Conservation (phyloP, 2,113 vertebrate species). For the Mustela lutreola region DNA sequence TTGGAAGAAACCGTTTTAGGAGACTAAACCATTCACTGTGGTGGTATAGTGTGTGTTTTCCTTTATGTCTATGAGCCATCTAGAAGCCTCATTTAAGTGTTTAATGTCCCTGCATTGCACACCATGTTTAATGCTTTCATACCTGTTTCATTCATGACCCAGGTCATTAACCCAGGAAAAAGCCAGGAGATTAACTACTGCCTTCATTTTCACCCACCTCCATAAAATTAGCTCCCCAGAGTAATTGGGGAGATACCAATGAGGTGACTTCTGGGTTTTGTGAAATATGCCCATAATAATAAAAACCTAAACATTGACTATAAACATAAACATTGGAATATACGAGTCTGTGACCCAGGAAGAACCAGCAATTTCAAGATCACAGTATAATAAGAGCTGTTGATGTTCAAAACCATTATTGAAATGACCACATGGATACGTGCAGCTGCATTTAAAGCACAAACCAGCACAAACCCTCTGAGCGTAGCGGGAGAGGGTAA, state of each 20-base stretch:
- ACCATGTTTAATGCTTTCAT: background rate
- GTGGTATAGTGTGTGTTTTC: background rate
- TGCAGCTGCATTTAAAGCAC: background rate
- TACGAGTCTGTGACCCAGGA: background rate
- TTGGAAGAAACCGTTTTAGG: slow-evolving; percentile 47
- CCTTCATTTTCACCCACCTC: background rate
- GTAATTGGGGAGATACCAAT: background rate
- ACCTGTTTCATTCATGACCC: background rate
- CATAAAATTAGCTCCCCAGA: background rate
- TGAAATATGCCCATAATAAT: background rate
- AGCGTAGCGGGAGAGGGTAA: background rate
- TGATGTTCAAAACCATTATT: background rate
- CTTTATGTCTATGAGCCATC: slow-evolving; percentile 13
- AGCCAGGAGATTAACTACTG: background rate
- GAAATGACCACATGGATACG: background rate
- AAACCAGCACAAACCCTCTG: background rate
- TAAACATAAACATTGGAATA: background rate
- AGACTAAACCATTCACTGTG: background rate
- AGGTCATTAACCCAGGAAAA: slow-evolving; percentile 20
- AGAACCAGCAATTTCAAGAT: background rate
- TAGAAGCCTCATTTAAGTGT: slow-evolving; percentile 43
- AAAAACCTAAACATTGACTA: background rate
- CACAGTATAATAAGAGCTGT: background rate
- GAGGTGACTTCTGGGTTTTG: background rate
- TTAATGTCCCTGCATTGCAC: background rate